Evolutionary conservation across 2,113 vertebrate genomes (phyloP), one percentile per base, ranked within the genome.

Genomic region (Festucalex cinctus): DNA sequence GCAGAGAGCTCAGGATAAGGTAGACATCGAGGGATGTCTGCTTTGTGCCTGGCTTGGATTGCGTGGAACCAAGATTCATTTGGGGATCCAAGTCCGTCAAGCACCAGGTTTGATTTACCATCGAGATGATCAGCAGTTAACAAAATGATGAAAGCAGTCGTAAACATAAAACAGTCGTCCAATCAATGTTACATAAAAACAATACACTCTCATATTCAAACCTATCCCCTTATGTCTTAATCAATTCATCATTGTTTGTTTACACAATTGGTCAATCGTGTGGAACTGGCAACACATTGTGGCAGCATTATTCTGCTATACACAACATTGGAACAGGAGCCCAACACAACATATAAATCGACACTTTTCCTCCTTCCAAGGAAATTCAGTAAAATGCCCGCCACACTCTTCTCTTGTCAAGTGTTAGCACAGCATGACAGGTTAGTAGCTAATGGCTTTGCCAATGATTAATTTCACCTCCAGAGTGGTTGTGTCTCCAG

Each of bases 1-100:
- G 13, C 41, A 66, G 69, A 53, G 22, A 81, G 62, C 59, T 70
- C 69, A 46, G 24, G 26, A 39, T 43, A 60, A 70, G 61, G 58
- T 53, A 63, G 36, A 53, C 9, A 35, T 73, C 51, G 60, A 63
- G 28, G 41, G 54, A 70, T 65, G 62, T 71, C 26, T 24, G 24
- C 65, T 65, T 62, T 28, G 35, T 39, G 72, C 43, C 62, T 22
- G 5, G 58, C 37, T 26, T 74, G 59, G 69, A 26, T 48, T 37
- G 6, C 9, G 65, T 3, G 9, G 51, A 44, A 53, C 35, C 17
- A 51, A 12, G 19, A 13, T 67, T 75, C 6, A 69, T 16, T 20
- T 14, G 51, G 19, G 28, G 10, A 41, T 24, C 20, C 36, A 22
- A 61, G 20, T 7, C 6, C 35, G 20, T 61, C 59, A 39, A 61